Conservation (phyloP, 1,140 invertebrate genomes). For the Sycophaga agraensis region DNA sequence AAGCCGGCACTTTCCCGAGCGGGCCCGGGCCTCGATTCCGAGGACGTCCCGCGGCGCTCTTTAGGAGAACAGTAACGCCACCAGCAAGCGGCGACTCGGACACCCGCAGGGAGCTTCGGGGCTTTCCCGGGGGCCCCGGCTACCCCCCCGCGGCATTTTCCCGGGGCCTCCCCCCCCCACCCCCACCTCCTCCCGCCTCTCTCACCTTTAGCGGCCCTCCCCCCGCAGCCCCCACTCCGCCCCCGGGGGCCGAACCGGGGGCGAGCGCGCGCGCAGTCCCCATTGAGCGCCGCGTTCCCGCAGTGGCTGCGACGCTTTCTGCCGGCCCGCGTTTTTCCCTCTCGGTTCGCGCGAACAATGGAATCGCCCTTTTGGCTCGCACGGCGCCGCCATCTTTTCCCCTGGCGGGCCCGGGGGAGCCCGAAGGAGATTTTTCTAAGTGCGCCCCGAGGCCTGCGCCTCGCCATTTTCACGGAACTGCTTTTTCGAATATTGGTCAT, state of each 20-base stretch:
- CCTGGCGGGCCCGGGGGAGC: background rate
- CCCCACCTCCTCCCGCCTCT: background rate
- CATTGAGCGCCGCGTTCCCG: no score
- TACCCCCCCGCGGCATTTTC: background rate
- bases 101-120: slow-evolving; percentile 3
- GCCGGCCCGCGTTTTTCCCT: no score
- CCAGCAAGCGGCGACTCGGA: slow-evolving; percentile 7
- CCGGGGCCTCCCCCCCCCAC: background rate
- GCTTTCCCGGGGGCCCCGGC: slow-evolving; percentile 1
- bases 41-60: slow-evolving; percentile 5
- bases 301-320: no score
- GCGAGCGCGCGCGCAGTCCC: no score
- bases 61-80: slow-evolving; percentile 29
- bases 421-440: no score
- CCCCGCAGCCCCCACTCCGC: background rate
- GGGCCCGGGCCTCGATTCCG: background rate
- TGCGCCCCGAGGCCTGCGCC: no score
- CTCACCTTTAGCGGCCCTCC: background rate
- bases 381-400: background rate
- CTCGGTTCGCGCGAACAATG: no score
- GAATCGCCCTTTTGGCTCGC: no score
- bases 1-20: no score
- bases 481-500: no score
- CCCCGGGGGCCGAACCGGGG: no score
- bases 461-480: slow-evolving; percentile 14